These are phyloP conservation scores for Agrotis segetum DNA, from an alignment of 2,888 invertebrate genomes.

Conservation along the genomic window DNA sequence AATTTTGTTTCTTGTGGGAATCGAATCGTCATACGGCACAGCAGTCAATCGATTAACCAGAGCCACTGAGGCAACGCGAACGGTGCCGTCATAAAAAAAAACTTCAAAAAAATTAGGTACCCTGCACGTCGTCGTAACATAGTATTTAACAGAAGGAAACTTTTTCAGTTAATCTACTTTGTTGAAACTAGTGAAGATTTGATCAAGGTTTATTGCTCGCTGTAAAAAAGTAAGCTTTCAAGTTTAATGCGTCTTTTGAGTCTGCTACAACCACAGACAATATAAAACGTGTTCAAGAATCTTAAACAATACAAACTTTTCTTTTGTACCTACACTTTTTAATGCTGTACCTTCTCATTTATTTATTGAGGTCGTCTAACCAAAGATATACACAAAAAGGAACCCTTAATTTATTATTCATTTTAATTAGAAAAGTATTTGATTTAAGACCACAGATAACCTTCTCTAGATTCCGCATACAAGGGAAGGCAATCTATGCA, in stretches of 20 bases:
- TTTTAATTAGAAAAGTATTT: constrained; percentile 10
- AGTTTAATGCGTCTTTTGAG: constrained; percentile 22
- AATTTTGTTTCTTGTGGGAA: no score
- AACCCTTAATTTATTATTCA: background rate
- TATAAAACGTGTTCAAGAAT: constrained; percentile 13
- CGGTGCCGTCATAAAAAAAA: no score
- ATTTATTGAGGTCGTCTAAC: background rate
- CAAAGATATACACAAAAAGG: background rate
- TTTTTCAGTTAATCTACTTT: constrained; percentile 25
- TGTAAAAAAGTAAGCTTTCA: constrained; percentile 13
- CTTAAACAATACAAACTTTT: constrained; percentile 19
- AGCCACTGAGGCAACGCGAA: no score
- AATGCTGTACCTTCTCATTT: constrained; percentile 5
- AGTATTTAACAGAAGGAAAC: constrained; percentile 20
- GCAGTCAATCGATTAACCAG: no score
- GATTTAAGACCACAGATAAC: background rate
- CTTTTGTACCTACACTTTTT: constrained; percentile 9
- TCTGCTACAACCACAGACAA: constrained; percentile 7
- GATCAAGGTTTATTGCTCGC: constrained; percentile 10
- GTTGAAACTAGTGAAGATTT: constrained; percentile 28
- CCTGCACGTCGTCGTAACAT: background rate
- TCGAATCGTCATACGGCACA: no score
- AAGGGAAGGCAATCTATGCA: no score
- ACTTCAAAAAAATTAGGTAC: no score
- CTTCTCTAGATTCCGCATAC: no score